Evolutionary conservation across 2,888 invertebrate genomes (phyloP).

Genomic region (Hofmannophila pseudospretella): DNA sequence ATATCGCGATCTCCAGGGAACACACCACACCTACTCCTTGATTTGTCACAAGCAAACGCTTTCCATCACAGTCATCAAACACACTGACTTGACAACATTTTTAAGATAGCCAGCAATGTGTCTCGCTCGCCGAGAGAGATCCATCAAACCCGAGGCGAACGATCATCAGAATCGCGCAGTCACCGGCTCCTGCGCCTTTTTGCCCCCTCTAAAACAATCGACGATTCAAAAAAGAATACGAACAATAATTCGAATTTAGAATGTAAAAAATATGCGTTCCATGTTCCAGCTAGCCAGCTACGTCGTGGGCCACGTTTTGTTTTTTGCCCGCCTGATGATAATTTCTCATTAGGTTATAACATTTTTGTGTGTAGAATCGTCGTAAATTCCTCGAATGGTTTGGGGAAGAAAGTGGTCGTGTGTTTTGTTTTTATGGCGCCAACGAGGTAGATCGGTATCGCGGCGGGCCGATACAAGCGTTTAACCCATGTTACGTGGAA

Average conservation of each 20-base stretch:
- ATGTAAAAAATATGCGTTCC: conserved; percentile 58
- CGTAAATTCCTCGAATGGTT: conserved; percentile 77
- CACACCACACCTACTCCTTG: conserved; percentile 30
- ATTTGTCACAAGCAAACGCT: conserved; percentile 30
- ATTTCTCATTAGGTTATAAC: conserved; percentile 77
- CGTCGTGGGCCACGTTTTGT: conserved; percentile 43
- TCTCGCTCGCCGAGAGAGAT: conserved; percentile 25
- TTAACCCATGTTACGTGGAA: conserved; percentile 76
- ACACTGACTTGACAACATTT: conserved; percentile 27
- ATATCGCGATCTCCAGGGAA: conserved; percentile 68
- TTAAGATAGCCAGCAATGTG: conserved; percentile 37
- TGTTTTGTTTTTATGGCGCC: conserved; percentile 78
- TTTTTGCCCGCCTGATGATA: conserved; percentile 73
- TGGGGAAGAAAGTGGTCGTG: conserved; percentile 74
- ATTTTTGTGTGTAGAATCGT: conserved; percentile 71
- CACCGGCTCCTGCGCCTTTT: conserved; percentile 61
- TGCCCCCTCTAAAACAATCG: conserved; percentile 66
- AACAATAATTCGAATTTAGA: conserved; percentile 60
- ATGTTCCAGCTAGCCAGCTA: conserved; percentile 33
- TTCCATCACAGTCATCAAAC: conserved; percentile 41
- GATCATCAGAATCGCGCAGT: conserved; percentile 51
- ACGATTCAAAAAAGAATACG: conserved; percentile 41
- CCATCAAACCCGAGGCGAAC: conserved; percentile 30
- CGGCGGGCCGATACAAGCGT: conserved; percentile 71
- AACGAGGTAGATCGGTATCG: conserved; percentile 74